phyloP scores from a whole-genome alignment of 2,888 invertebrate species.

The Drosophila anceps region DNA sequence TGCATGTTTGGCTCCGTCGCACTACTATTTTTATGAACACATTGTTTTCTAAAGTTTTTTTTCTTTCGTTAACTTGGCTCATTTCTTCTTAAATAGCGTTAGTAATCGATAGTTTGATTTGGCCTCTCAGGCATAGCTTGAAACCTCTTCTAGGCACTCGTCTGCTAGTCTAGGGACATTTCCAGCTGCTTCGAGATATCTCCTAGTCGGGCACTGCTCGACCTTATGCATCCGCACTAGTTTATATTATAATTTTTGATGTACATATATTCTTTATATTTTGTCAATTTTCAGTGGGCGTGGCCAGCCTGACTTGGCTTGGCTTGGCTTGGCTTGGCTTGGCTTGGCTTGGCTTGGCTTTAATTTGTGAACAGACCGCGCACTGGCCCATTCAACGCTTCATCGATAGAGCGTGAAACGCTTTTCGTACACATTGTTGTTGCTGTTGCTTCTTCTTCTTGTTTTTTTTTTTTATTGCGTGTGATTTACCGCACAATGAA shows the following conservation, averaged over 20 bases:
- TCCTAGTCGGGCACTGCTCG: too few species aligned
- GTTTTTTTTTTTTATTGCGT: constrained; percentile 60
- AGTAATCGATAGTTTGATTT: too few species aligned
- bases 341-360: constrained; percentile 34
- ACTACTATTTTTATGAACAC: too few species aligned
- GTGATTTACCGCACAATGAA: constrained; percentile 69
- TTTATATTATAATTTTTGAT: neutral
- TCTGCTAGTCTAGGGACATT: too few species aligned
- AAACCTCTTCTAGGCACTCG: too few species aligned
- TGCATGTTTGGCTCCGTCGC: too few species aligned
- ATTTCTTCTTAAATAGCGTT: too few species aligned
- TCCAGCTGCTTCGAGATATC: too few species aligned
- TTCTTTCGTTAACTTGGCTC: too few species aligned
- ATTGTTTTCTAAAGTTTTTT: too few species aligned
- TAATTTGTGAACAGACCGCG: constrained; percentile 54
- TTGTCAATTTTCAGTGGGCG: constrained; percentile 27
- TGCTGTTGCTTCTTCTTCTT: constrained; percentile 14
- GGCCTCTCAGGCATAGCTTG: too few species aligned
- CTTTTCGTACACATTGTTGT: constrained; percentile 11
- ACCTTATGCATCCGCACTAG: constrained; percentile 6
- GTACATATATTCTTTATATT: neutral
- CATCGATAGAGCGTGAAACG: constrained; percentile 81
- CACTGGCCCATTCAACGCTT: constrained; percentile 62
- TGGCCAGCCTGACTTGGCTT: constrained; percentile 33
- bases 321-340: constrained; percentile 38